Conservation (phyloP, 2,888 invertebrate genomes). For the Itoplectis maculator region DNA sequence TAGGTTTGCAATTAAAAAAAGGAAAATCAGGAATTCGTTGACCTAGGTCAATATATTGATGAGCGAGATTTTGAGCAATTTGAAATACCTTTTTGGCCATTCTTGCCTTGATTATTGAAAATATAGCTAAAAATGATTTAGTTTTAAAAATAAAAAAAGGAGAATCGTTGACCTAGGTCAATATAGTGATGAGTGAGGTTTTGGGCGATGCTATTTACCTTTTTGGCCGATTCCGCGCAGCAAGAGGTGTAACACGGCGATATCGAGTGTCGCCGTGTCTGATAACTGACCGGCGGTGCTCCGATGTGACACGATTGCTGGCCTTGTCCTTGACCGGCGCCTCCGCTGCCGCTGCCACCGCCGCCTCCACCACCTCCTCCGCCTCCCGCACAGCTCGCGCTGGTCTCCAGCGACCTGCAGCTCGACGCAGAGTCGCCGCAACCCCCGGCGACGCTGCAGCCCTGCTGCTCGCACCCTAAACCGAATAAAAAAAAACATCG, state of each 20-base stretch:
- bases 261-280: conserved; percentile 76
- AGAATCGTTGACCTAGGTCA: too few relatives aligned
- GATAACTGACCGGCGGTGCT: conserved; percentile 75
- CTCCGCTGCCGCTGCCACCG: conserved; percentile 67
- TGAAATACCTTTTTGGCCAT: too few relatives aligned
- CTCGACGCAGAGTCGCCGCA: conserved; percentile 78
- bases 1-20: too few relatives aligned
- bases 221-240: conserved; percentile 93
- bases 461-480: conserved; percentile 79
- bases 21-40: too few relatives aligned
- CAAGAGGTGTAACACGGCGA: conserved; percentile 90
- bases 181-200: too few relatives aligned
- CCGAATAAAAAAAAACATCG: background rate
- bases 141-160: too few relatives aligned
- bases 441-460: conserved; percentile 75
- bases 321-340: conserved; percentile 75
- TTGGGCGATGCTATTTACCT: conserved; percentile 87
- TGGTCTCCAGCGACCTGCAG: conserved; percentile 77
- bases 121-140: too few relatives aligned
- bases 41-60: too few relatives aligned
- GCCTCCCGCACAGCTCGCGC: conserved; percentile 70
- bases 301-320: conserved; percentile 75
- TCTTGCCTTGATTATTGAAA: too few relatives aligned
- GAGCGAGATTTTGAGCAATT: too few relatives aligned
- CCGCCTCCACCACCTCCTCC: conserved; percentile 67